Conservation (phyloP, 2,888 invertebrate genomes). For the Plebejus argus region DNA sequence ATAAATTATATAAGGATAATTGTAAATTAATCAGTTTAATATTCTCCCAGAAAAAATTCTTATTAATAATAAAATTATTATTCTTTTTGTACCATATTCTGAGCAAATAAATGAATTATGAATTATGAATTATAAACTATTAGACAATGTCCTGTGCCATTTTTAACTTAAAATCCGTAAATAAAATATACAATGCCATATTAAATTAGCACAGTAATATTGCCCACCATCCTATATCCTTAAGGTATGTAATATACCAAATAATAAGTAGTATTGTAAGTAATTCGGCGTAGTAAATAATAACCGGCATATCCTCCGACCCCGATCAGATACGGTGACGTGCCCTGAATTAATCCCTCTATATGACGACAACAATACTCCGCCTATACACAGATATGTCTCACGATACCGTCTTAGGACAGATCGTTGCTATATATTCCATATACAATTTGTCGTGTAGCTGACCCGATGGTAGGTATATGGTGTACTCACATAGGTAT, state of each 20-base stretch:
- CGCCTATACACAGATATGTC: constrained; percentile 35
- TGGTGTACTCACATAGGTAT: background rate
- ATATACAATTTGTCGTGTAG: constrained; percentile 17
- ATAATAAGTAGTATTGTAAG: constrained; percentile 23
- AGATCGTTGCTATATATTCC: constrained; percentile 19
- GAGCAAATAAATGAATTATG: no score
- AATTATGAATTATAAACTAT: no score
- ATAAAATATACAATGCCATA: background rate
- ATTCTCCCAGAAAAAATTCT: no score
- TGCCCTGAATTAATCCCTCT: constrained; percentile 74
- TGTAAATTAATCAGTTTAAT: no score
- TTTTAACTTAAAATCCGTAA: background rate
- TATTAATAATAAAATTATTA: no score
- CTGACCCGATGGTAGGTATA: background rate
- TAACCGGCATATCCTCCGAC: constrained; percentile 57
- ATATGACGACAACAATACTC: constrained; percentile 64
- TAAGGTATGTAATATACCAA: background rate
- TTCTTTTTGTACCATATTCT: no score
- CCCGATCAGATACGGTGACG: constrained; percentile 74
- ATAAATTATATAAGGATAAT: no score
- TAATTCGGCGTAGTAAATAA: constrained; percentile 45
- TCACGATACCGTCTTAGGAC: constrained; percentile 27
- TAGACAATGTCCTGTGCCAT: background rate
- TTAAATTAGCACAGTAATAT: background rate
- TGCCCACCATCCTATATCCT: background rate